Percentiles rank a stretch among this genome's conserved stretches.
Evolutionary conservation across 1,140 invertebrate species (phyloP).

Genomic region (Archivesica marissinica): DNA sequence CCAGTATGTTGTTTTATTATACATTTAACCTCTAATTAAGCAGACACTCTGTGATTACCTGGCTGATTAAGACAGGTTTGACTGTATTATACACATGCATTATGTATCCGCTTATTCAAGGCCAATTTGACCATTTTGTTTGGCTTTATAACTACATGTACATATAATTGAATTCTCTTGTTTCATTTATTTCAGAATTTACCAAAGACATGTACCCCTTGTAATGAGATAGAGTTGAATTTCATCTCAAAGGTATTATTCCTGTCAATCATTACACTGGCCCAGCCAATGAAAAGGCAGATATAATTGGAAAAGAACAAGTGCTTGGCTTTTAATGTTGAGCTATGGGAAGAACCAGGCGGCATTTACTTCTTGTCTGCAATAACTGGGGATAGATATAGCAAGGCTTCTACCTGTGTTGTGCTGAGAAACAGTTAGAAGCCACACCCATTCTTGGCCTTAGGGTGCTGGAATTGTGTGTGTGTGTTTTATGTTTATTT

Average conservation of each 20-base stretch:
- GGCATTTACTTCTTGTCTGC: neutral
- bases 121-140: too few relatives aligned
- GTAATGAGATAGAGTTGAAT: slow-evolving; percentile 13
- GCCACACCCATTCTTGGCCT: too few relatives aligned
- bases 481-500: too few relatives aligned
- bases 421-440: neutral
- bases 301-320: neutral
- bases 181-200: slow-evolving; percentile 20
- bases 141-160: too few relatives aligned
- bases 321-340: neutral
- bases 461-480: too few relatives aligned
- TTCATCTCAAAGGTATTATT: slow-evolving; percentile 29
- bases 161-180: too few relatives aligned
- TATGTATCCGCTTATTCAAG: neutral
- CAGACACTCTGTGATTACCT: neutral
- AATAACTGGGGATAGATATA: neutral
- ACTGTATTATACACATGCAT: neutral
- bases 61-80: too few relatives aligned
- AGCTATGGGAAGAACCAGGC: neutral
- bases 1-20: too few relatives aligned
- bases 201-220: slow-evolving; percentile 27
- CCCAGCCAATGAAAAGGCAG: neutral
- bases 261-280: neutral
- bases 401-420: neutral
- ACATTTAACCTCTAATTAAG: neutral